Evolutionary conservation across 37 sponge, comb jelly and placozoan genomes (phyloP).

Genomic region (Chondrilla cf. caribensis): DNA sequence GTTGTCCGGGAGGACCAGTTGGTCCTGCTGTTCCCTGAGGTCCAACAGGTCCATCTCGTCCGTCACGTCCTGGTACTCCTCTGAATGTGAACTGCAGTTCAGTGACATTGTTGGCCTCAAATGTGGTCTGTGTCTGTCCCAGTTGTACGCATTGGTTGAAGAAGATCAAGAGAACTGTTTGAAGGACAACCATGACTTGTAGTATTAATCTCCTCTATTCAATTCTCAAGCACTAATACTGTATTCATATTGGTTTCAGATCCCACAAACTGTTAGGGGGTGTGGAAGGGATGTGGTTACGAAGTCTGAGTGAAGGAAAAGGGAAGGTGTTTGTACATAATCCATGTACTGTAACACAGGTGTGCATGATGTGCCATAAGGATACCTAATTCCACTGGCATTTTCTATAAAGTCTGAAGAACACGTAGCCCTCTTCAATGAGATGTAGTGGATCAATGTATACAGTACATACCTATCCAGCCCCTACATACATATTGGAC

Average conservation of each 20-base stretch:
- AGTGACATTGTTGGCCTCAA: constrained; percentile 15
- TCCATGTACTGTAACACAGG: too few species aligned
- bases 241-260: too few species aligned
- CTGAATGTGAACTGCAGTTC: constrained; percentile 20
- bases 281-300: too few species aligned
- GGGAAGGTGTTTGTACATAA: too few species aligned
- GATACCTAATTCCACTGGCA: not conserved
- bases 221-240: too few species aligned
- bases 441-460: not conserved
- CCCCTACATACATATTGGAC: not conserved
- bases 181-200: too few species aligned
- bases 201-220: too few species aligned
- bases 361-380: too few species aligned
- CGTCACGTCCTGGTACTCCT: constrained; percentile 21
- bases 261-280: too few species aligned
- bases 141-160: too few species aligned
- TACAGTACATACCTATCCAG: not conserved
- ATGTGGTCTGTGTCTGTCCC: not conserved
- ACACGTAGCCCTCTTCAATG: not conserved
- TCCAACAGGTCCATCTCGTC: constrained; percentile 30
- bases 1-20: constrained; percentile 52
- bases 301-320: too few species aligned
- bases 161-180: too few species aligned
- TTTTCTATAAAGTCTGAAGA: not conserved
- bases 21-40: constrained; percentile 42